Conservation (phyloP, 2,113 vertebrate species). For the Platysternon megacephalum region DNA sequence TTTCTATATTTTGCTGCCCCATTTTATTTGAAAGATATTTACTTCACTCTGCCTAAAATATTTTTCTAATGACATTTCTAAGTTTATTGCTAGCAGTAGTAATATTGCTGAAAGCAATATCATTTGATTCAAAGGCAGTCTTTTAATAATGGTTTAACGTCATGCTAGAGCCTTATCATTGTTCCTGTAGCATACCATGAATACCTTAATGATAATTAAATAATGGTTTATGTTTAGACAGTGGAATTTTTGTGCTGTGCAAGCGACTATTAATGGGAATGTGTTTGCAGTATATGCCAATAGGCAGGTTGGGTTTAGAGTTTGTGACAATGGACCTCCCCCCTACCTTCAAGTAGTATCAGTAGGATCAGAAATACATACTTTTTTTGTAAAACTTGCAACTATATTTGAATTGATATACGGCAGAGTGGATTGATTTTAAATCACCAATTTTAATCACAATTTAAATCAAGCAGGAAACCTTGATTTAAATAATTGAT, state of each 20-base stretch:
- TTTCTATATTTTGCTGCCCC: not conserved
- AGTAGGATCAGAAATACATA: not conserved
- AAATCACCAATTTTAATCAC: not conserved
- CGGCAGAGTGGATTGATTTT: not conserved
- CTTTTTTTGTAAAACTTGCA: not conserved
- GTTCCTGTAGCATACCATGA: not conserved
- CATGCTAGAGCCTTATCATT: not conserved
- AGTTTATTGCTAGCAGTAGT: not conserved
- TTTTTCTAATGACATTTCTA: not conserved
- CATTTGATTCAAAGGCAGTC: not conserved
- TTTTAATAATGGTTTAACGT: not conserved
- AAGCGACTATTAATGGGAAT: not conserved
- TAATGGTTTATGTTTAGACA: not conserved
- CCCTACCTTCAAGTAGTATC: not conserved
- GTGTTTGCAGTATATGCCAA: not conserved
- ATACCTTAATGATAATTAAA: not conserved
- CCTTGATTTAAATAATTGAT: not conserved
- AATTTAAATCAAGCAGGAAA: not conserved
- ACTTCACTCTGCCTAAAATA: not conserved
- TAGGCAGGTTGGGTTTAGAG: fast-evolving
- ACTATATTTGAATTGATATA: not conserved
- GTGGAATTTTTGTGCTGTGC: not conserved
- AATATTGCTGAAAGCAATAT: not conserved
- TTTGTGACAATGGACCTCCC: not conserved
- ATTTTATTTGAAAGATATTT: not conserved